Evolutionary conservation across 2,113 vertebrate species (phyloP).

Genomic region (Hepsetus odoe): DNA sequence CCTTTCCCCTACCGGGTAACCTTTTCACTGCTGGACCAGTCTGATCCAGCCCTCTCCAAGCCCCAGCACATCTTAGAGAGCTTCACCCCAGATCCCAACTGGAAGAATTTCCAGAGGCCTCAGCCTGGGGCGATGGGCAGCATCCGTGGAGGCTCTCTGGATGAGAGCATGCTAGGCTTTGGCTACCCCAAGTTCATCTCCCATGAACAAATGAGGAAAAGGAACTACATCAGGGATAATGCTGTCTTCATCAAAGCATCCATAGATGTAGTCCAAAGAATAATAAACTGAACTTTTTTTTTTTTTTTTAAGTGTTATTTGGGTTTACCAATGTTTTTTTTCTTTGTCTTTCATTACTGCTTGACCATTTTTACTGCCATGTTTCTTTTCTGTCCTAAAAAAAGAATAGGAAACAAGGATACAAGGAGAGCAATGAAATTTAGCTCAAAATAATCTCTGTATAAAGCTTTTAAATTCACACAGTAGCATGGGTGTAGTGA

Average conservation of each 20-base stretch:
- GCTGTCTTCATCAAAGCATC: conserved; percentile 93
- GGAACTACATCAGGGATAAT: conserved; percentile 95
- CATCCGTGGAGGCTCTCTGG: conserved; percentile 78
- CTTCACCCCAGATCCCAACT: conserved; percentile 97
- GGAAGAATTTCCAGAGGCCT: conserved; percentile 99
- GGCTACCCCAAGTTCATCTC: conserved; percentile 99
- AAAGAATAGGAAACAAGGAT: neutral
- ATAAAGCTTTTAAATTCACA: too few species aligned
- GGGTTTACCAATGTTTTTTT: too few species aligned
- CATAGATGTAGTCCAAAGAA: conserved; percentile 94
- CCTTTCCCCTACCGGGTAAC: conserved; percentile 97
- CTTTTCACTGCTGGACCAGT: conserved; percentile 98
- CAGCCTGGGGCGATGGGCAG: conserved; percentile 77
- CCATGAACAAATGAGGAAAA: conserved; percentile 96
- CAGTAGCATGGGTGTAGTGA: too few species aligned
- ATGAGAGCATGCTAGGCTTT: conserved; percentile 95
- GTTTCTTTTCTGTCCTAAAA: neutral
- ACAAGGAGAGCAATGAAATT: neutral
- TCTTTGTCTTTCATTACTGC: too few species aligned
- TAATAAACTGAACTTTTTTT: conserved; percentile 80
- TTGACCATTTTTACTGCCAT: neutral
- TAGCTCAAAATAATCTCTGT: too few species aligned
- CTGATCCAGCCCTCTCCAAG: conserved; percentile 93
- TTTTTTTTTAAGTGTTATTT: too few species aligned
- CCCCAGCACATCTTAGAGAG: conserved; percentile 97